Percentiles rank a stretch among this genome's conserved stretches.
Conservation (phyloP, 2,888 invertebrate species). For the Platycheirus albimanus region DNA sequence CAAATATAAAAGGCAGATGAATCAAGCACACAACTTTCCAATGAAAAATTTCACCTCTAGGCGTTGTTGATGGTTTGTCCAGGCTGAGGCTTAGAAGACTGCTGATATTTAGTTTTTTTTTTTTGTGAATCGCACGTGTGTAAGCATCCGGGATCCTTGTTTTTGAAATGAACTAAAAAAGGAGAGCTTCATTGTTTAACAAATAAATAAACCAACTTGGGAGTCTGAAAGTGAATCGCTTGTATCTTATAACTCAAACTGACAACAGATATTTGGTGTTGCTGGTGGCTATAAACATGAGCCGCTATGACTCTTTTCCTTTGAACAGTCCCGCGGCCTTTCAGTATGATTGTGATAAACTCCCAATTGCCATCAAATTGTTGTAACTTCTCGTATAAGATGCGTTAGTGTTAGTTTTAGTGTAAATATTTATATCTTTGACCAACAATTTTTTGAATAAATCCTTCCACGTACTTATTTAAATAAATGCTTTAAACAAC, state of each 20-base stretch:
- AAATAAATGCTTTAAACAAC: too few relatives aligned
- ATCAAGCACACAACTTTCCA: slow-evolving; percentile 35
- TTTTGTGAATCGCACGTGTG: neutral
- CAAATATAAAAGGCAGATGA: slow-evolving; percentile 34
- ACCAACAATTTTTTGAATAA: too few relatives aligned
- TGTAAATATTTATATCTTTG: too few relatives aligned
- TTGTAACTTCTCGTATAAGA: too few relatives aligned
- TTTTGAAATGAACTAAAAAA: neutral
- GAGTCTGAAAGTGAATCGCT: slow-evolving; percentile 44
- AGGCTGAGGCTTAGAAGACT: neutral
- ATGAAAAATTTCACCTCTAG: slow-evolving; percentile 54
- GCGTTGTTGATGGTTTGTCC: slow-evolving; percentile 9
- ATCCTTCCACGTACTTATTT: too few relatives aligned
- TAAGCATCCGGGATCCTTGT: neutral
- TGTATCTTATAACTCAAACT: neutral
- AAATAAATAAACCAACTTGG: slow-evolving; percentile 49
- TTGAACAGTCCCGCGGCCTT: neutral
- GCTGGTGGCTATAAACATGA: too few relatives aligned
- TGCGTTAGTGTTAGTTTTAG: too few relatives aligned
- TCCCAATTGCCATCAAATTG: slow-evolving; percentile 32
- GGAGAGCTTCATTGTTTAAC: neutral
- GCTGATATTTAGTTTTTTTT: neutral
- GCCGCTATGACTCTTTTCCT: neutral
- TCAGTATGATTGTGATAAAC: neutral
- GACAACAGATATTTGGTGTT: too few relatives aligned